Percentiles rank a stretch among this genome's conserved stretches.
Conservation (phyloP, 2,888 invertebrate species). For the Leucophenga maculata region DNA sequence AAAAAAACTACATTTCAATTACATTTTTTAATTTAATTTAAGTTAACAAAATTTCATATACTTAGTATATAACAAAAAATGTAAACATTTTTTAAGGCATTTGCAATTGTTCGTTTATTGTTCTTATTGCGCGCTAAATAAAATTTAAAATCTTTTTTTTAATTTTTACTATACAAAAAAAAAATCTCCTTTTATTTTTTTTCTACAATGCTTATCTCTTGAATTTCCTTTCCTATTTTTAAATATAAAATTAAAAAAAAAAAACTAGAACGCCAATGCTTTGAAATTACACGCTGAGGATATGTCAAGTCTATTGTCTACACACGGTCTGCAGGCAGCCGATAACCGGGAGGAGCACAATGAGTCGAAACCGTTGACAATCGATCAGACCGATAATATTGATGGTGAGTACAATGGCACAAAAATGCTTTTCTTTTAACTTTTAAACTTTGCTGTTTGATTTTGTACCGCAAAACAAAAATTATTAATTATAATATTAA, state of each 20-base stretch:
- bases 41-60: background rate
- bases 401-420: slow-evolving; percentile 79
- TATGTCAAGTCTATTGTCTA: slow-evolving; percentile 77
- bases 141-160: background rate
- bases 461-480: slow-evolving; percentile 23
- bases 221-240: background rate
- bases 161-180: too few species aligned
- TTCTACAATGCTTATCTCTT: background rate
- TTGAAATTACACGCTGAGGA: slow-evolving; percentile 74
- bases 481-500: slow-evolving; percentile 18
- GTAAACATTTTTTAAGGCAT: slow-evolving; percentile 41
- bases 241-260: background rate
- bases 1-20: background rate
- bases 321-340: slow-evolving; percentile 75
- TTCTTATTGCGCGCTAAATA: too few species aligned
- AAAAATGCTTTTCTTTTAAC: slow-evolving; percentile 38
- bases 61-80: background rate
- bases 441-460: slow-evolving; percentile 50
- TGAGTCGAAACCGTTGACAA: slow-evolving; percentile 75
- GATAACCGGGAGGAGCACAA: slow-evolving; percentile 76
- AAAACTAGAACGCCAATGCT: slow-evolving; percentile 56
- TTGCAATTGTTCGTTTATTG: slow-evolving; percentile 44
- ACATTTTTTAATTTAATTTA: background rate
- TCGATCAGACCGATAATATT: slow-evolving; percentile 82
- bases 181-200: background rate